Evolutionary conservation across 1,140 invertebrate species (phyloP).

Genomic region (Rhyacophila brunnea): DNA sequence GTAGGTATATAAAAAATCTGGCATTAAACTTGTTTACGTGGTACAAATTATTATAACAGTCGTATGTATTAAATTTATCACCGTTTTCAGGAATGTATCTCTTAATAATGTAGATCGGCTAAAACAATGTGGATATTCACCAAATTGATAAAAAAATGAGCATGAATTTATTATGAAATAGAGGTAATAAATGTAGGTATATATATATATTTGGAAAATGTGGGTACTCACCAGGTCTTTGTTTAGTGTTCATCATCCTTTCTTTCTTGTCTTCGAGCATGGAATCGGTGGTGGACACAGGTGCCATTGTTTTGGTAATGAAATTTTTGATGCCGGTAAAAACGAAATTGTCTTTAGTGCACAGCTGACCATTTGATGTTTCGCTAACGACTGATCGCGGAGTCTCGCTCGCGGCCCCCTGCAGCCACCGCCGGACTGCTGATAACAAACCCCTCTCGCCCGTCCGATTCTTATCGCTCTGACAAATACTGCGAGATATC

Average conservation of each 20-base stretch:
- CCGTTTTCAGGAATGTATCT: too few species aligned
- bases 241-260: conserved; percentile 16
- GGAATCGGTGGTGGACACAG: conserved; percentile 42
- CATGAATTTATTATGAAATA: too few species aligned
- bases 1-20: not conserved
- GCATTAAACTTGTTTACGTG: not conserved
- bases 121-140: too few species aligned
- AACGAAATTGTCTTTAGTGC: not conserved
- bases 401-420: conserved; percentile 9
- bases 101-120: too few species aligned
- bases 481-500: conserved; percentile 13
- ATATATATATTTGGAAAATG: not conserved
- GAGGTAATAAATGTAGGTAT: not conserved
- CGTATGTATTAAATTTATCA: too few species aligned
- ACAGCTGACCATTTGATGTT: not conserved
- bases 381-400: not conserved
- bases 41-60: not conserved
- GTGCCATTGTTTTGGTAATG: conserved; percentile 25
- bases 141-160: too few species aligned
- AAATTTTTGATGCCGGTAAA: conserved; percentile 6
- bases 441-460: conserved; percentile 10
- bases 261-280: conserved; percentile 53
- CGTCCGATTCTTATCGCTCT: conserved; percentile 14
- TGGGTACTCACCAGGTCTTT: conserved; percentile 22
- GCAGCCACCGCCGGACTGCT: conserved; percentile 8